Evolutionary conservation across 2,888 invertebrate genomes (phyloP), one percentile per base, ranked within the genome.

Genomic region (Acleris laterana): DNA sequence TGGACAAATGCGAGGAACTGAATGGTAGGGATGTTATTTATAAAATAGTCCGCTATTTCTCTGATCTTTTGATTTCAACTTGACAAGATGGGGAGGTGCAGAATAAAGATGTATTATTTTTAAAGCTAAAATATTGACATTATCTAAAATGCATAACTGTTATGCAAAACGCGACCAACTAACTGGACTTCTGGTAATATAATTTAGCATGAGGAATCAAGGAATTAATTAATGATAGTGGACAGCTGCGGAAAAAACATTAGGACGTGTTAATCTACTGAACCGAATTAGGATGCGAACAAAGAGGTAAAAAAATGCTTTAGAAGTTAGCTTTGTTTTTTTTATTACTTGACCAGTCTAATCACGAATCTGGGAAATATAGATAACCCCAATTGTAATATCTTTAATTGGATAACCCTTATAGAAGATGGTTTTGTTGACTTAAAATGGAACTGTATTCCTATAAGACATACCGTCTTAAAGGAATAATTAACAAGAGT

Each of bases 1-100:
- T 96, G 84, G 97, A 97, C 88, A 94, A 95, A 71, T 93, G 94
- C 78, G 96, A 96, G 76, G 96, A 96, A 79, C 91, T 96, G 69
- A 94, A 94, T 75, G 96, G 96, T 84, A 94, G 93, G 69, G 76
- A 42, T 62, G 44, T 38, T 38, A 13, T 38, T 3, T 38, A 38
- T 38, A 38, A 38, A 11, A 38, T 38, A 9, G 38, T 11, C 38
- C 3, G 38, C 13, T 38, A 13, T 38, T 38, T 11, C n/a, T n/a
- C n/a, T n/a, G n/a, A 38, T 13, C 3, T 13, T 13, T 13, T 38
- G 4, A 38, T 38, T 38, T 3, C 9, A 38, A 38, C 38, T 32
- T 38, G 13, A 38, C 13, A 4, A 3, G 38, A 13, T 38, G 4
- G 38, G 38, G 38, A 38, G 38, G 38, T 13, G 1, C 32, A 11